Percentiles rank a stretch among this genome's conserved stretches.
Conservation (phyloP, 2,888 invertebrate species). For the Lysandra coridon region DNA sequence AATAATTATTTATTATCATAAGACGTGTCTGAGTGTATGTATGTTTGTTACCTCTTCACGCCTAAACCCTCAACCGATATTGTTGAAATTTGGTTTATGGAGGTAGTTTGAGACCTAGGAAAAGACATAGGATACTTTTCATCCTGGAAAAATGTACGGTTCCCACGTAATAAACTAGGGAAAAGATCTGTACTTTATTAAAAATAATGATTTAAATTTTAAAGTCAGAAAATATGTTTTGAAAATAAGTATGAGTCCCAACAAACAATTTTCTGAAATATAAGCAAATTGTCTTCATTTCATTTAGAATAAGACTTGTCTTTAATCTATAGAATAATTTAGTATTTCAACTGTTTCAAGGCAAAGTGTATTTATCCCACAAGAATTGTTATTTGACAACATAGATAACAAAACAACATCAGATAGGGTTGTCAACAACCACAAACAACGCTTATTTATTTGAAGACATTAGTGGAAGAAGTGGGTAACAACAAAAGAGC, state of each 20-base stretch:
- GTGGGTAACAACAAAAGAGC: no score
- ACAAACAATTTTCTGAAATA: not conserved
- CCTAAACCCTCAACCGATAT: not conserved
- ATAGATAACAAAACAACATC: not conserved
- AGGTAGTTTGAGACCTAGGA: not conserved
- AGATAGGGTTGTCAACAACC: conserved; percentile 7
- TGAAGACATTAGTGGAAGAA: not conserved
- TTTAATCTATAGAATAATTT: not conserved
- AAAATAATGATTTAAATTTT: no score
- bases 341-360: not conserved
- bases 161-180: no score
- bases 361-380: not conserved
- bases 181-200: no score
- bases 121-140: not conserved
- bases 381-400: not conserved
- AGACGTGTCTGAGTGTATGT: not conserved
- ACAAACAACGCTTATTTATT: conserved; percentile 2
- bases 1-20: no score
- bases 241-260: not conserved
- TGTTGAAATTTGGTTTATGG: not conserved
- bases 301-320: not conserved
- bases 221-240: not conserved
- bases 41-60: not conserved
- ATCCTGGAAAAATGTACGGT: not conserved
- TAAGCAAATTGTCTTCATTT: not conserved